These are phyloP conservation scores for Julus scanicus DNA, from an alignment of 2,888 invertebrate species.

Conservation along the genomic window DNA sequence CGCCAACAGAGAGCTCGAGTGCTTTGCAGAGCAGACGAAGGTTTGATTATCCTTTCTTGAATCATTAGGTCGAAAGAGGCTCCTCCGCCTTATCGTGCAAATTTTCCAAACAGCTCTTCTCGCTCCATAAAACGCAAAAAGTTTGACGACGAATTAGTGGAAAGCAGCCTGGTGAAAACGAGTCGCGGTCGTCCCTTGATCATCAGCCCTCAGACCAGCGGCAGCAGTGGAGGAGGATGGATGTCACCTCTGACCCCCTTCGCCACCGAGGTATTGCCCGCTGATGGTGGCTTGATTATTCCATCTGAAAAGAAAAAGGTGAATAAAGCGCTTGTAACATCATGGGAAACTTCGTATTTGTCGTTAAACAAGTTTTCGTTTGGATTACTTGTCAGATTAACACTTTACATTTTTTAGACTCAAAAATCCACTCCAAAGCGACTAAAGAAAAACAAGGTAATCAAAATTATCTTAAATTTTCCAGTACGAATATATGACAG, in stretches of 20 bases:
- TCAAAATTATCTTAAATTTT: too few species aligned
- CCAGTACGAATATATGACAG: too few species aligned
- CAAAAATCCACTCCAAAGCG: conserved; percentile 59
- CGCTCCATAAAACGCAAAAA: conserved; percentile 94
- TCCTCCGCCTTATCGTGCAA: too few species aligned
- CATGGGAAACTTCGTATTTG: too few species aligned
- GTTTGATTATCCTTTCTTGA: neutral
- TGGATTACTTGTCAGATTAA: neutral
- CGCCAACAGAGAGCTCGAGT: neutral
- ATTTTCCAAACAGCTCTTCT: conserved; percentile 76
- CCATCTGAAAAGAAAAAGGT: conserved; percentile 59
- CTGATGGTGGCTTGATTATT: conserved; percentile 64
- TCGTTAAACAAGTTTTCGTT: neutral
- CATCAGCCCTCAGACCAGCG: conserved; percentile 56
- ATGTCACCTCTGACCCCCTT: conserved; percentile 73
- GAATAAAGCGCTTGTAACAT: neutral
- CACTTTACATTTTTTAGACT: conserved; percentile 53
- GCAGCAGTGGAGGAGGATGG: conserved; percentile 66
- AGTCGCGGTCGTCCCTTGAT: conserved; percentile 59
- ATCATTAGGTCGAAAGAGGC: neutral
- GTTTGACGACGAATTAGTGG: conserved; percentile 97
- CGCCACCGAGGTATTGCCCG: conserved; percentile 77
- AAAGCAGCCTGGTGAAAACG: conserved; percentile 74
- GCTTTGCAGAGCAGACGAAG: conserved; percentile 27
- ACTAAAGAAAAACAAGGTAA: conserved; percentile 60